phyloP scores from a whole-genome alignment of 2,888 invertebrate genomes.

The Zygogramma bicolorata region DNA sequence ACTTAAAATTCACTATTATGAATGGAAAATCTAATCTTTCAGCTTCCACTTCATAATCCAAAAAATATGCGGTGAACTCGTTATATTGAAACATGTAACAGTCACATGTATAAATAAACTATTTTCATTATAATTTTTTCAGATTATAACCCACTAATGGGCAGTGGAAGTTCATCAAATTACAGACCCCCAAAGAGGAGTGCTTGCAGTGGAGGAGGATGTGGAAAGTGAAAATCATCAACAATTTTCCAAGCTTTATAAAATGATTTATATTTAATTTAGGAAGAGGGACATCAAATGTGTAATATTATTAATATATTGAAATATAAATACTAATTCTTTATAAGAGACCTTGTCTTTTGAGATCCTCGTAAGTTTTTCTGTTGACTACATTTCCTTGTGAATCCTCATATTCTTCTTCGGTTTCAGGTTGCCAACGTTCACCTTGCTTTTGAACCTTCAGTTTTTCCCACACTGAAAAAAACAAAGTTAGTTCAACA shows the following conservation, averaged over 20 bases:
- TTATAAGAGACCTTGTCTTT: constrained; percentile 95
- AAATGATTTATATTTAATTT: constrained; percentile 5
- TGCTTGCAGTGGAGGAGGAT: constrained; percentile 63
- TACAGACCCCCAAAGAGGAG: constrained; percentile 62
- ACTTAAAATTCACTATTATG: no score
- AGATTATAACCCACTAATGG: constrained; percentile 65
- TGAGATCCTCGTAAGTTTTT: constrained; percentile 98
- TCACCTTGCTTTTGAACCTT: constrained; percentile 95
- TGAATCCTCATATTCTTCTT: constrained; percentile 99
- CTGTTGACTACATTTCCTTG: constrained; percentile 98
- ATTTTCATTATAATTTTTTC: constrained; percentile 46
- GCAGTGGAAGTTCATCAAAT: constrained; percentile 56
- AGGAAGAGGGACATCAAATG: not conserved
- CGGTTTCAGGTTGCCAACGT: constrained; percentile 95
- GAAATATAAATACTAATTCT: constrained; percentile 5
- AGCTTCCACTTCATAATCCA: no score
- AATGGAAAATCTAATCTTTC: no score
- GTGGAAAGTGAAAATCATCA: constrained; percentile 50
- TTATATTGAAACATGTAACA: no score
- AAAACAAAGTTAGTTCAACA: not conserved
- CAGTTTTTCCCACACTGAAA: constrained; percentile 96
- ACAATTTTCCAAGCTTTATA: constrained; percentile 5
- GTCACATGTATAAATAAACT: not conserved
- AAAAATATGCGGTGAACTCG: no score
- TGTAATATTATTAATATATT: not conserved